These are phyloP conservation scores for Hymenochirus boettgeri DNA, from an alignment of 2,113 vertebrate species.

Conservation along the genomic window DNA sequence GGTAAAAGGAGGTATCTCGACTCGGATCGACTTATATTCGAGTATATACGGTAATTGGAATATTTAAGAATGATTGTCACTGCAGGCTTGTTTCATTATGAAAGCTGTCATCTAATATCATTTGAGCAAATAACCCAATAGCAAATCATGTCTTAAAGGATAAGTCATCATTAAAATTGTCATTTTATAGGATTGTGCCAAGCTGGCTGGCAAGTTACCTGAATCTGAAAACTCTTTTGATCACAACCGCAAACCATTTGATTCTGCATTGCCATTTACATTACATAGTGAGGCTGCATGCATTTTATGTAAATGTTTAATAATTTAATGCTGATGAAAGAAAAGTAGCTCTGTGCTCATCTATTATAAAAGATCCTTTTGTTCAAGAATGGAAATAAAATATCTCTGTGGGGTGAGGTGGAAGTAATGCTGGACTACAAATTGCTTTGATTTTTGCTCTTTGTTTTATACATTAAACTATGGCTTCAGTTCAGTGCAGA, in stretches of 20 bases:
- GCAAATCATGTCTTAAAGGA: neutral
- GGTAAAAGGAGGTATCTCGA: too few species aligned
- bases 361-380: conserved; percentile 50
- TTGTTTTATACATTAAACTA: conserved; percentile 44
- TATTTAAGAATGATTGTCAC: too few species aligned
- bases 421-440: conserved; percentile 45
- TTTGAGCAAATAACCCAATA: neutral
- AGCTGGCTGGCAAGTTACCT: conserved; percentile 43
- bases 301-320: conserved; percentile 47
- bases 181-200: neutral
- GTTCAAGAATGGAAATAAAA: conserved; percentile 46
- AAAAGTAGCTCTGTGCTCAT: conserved; percentile 49
- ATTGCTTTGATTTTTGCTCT: conserved; percentile 41
- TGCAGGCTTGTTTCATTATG: neutral
- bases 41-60: too few species aligned
- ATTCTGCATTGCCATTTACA: conserved; percentile 44
- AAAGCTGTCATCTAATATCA: neutral
- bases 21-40: too few species aligned
- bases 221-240: conserved; percentile 53
- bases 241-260: conserved; percentile 44
- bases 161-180: neutral
- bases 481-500: conserved; percentile 21
- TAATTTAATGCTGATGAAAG: conserved; percentile 51
- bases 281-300: conserved; percentile 45
- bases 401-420: conserved; percentile 45